Evolutionary conservation across 2,113 vertebrate genomes (phyloP), one percentile per base, ranked within the genome.

Genomic region (Aythya baeri): DNA sequence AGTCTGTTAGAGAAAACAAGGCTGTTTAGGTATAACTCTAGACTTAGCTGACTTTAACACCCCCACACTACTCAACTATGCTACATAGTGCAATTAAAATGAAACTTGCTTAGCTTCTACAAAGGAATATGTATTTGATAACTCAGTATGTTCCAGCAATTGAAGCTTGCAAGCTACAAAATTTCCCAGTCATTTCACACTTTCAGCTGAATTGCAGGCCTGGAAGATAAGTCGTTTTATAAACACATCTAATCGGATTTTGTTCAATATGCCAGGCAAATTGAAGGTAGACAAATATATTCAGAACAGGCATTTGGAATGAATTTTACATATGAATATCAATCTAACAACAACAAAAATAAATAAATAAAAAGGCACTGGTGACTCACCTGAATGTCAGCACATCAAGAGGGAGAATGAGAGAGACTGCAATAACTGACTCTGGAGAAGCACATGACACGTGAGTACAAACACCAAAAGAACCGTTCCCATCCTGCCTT

Each of bases 281-380:
- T 32, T 67, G 66, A 57, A 94, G 88, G 71, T 76, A 52, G 81
- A 74, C 34, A 65, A 86, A 78, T 52, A 82, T 72, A 87, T 89
- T 93, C 46, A 84, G 83, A 86, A 54, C 66, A 84, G 82, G 66
- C 83, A 79, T 72, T 72, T 66, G 88, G 81, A 83, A 87, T 85
- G 38, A 87, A 86, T 73, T 89, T 88, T 68, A 87, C 92, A 94
- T 72, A 86, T 62, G 89, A 91, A 85, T 41, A 86, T 68, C 67
- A 86, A 86, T 46, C 41, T 86, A 86, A 71, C 41, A 46, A 83
- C 74, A 91, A 91, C 78, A 93, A 88, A 63, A 27, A 62, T 52
- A 63, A 63, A 27, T 27, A 38, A 38, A 63, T 11, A 38, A 63
- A 27, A 38, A 66, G 12, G 59, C 74, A 44, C n/a, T 52, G 86